Percentiles rank a stretch among this genome's conserved stretches.
These are phyloP conservation scores for Standfussiana lucernea DNA, from an alignment of 2,888 invertebrate species.

Conservation along the genomic window DNA sequence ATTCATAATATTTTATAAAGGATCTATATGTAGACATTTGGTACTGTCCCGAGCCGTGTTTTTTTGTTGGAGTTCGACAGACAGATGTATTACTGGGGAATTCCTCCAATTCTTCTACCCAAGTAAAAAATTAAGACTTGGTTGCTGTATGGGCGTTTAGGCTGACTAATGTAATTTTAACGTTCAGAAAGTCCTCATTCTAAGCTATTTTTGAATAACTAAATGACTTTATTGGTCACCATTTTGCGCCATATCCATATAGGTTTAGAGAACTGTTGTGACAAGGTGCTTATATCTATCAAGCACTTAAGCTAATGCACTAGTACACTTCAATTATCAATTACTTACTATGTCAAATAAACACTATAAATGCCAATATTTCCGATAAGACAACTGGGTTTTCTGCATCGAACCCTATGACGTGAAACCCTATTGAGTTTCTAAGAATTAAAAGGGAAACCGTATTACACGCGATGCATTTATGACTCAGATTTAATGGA, in stretches of 20 bases:
- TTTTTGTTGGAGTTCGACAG: background rate
- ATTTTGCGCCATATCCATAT: background rate
- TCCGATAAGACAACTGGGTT: constrained; percentile 30
- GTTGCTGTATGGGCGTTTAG: background rate
- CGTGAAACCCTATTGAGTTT: constrained; percentile 34
- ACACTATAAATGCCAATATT: constrained; percentile 10
- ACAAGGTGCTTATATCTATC: background rate
- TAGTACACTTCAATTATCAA: background rate
- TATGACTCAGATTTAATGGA: constrained; percentile 43
- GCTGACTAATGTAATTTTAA: background rate
- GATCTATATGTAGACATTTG: background rate
- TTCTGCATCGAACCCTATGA: constrained; percentile 39
- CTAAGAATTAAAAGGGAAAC: constrained; percentile 53
- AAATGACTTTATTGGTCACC: background rate
- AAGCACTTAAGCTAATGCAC: background rate
- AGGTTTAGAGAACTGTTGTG: background rate
- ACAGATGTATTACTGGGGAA: background rate
- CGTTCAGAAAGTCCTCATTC: background rate
- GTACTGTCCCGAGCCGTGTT: background rate
- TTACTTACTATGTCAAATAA: constrained; percentile 3
- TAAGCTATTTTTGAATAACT: background rate
- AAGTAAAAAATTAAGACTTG: background rate
- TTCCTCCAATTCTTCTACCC: background rate
- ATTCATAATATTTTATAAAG: no score
- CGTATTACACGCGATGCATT: constrained; percentile 30